Evolutionary conservation across 2,113 vertebrate genomes (phyloP).

Genomic region (Nothocercus nigrocapillus): DNA sequence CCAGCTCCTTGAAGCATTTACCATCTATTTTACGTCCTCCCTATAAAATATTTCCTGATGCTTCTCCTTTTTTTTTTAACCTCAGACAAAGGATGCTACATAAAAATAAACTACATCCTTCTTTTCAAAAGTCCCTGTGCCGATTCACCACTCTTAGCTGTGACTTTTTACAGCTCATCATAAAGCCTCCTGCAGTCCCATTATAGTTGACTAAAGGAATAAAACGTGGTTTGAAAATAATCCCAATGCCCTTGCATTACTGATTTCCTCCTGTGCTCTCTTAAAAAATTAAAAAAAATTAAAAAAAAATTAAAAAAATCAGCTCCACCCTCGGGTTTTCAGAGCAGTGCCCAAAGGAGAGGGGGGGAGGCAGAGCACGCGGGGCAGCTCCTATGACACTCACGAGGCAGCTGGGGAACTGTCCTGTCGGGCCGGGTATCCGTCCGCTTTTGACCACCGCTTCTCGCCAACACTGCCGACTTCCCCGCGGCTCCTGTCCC

Average conservation of each 20-base stretch:
- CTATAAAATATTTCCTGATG: not conserved
- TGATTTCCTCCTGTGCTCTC: slow-evolving; percentile 6
- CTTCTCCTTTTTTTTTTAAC: not conserved
- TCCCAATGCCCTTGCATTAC: not conserved
- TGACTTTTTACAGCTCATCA: slow-evolving; percentile 63
- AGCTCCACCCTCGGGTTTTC: not conserved
- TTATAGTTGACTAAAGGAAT: slow-evolving; percentile 55
- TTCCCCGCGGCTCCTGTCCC: not conserved
- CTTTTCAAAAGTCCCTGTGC: not conserved
- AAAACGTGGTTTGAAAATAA: slow-evolving; percentile 45
- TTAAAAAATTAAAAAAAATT: not conserved
- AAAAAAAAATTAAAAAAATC: not conserved
- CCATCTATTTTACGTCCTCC: not conserved
- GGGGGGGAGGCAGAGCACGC: not conserved
- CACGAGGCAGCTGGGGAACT: not conserved
- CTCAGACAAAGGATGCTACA: not conserved
- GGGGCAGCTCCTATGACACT: not conserved
- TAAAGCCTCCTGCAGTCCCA: slow-evolving; percentile 63
- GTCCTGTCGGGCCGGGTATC: not conserved
- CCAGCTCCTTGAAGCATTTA: not conserved
- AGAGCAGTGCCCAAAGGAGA: not conserved
- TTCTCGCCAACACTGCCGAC: not conserved
- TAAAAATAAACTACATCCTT: slow-evolving; percentile 59
- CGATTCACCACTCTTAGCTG: slow-evolving; percentile 28
- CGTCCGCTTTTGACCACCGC: not conserved